A percentile compares a stretch with the other conserved stretches of the same genome.
Conservation (phyloP, 2,888 invertebrate genomes). For the Caenorhabditis zanzibari region DNA sequence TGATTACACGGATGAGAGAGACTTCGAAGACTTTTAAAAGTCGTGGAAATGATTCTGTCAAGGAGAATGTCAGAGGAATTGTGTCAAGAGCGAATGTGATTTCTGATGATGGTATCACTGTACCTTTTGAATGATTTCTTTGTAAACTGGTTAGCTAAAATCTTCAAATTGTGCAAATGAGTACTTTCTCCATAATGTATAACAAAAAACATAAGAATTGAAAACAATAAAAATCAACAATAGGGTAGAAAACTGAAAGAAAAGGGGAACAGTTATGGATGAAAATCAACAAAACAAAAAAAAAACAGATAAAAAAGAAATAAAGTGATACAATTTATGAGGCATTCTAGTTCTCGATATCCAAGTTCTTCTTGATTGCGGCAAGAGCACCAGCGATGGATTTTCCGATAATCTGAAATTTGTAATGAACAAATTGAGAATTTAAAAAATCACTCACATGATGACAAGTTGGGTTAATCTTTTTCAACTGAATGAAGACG, state of each 20-base stretch:
- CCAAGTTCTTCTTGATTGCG: slow-evolving; percentile 43
- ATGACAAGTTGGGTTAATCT: slow-evolving; percentile 58
- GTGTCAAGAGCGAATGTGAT: not conserved
- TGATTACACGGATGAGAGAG: not conserved
- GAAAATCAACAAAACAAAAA: slow-evolving; percentile 18
- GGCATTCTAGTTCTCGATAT: slow-evolving; percentile 32
- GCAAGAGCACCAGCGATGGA: slow-evolving; percentile 43
- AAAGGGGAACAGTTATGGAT: not conserved
- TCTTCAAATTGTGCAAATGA: no score
- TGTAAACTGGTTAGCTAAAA: no score
- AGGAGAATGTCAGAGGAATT: not conserved
- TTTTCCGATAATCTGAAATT: slow-evolving; percentile 54
- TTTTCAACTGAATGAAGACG: slow-evolving; percentile 49
- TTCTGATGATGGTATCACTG: not conserved
- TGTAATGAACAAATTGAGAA: not conserved
- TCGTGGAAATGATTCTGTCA: slow-evolving; percentile 1
- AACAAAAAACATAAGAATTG: not conserved
- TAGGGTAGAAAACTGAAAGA: not conserved
- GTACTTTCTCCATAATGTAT: no score
- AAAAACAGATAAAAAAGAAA: slow-evolving; percentile 26
- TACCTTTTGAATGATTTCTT: no score
- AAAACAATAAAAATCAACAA: slow-evolving; percentile 13
- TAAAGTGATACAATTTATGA: no score
- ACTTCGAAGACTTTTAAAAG: not conserved
- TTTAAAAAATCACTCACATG: slow-evolving; percentile 28